phyloP scores from a whole-genome alignment of 2,888 invertebrate species.

The Pheosia tremula region DNA sequence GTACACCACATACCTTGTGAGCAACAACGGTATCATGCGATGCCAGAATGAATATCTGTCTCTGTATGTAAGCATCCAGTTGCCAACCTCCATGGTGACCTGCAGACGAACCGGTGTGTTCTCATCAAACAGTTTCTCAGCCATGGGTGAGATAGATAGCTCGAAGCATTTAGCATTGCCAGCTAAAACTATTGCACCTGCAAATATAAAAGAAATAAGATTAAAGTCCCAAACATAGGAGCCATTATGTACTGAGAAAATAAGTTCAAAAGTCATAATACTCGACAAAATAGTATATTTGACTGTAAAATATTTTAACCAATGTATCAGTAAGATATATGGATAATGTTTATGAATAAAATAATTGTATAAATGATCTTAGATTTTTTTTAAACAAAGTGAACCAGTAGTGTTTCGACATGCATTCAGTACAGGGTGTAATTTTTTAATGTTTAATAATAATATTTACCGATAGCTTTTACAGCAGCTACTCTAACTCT shows the following conservation, averaged over 20 bases:
- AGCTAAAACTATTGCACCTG: slow-evolving; percentile 86
- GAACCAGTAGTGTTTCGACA: no score
- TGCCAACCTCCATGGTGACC: slow-evolving; percentile 90
- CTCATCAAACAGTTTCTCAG: slow-evolving; percentile 94
- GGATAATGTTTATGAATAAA: no score
- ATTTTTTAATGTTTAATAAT: neutral
- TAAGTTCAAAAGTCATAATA: no score
- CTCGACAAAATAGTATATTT: no score
- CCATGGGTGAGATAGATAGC: slow-evolving; percentile 90
- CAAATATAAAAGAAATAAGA: slow-evolving; percentile 11
- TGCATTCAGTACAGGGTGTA: no score
- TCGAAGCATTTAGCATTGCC: slow-evolving; percentile 90
- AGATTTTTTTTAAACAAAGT: no score
- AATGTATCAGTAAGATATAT: no score
- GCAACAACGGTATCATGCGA: slow-evolving; percentile 91
- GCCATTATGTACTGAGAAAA: no score
- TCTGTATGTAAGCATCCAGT: slow-evolving; percentile 90
- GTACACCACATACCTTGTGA: slow-evolving; percentile 86
- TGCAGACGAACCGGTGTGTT: slow-evolving; percentile 90
- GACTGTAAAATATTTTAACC: no score
- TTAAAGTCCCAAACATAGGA: no score
- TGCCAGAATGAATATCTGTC: slow-evolving; percentile 97
- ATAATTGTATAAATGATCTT: no score
- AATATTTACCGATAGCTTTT: slow-evolving; percentile 87
- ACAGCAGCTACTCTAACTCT: slow-evolving; percentile 90